Conservation (phyloP, 1,140 invertebrate genomes). For the Cylas formicarius region DNA sequence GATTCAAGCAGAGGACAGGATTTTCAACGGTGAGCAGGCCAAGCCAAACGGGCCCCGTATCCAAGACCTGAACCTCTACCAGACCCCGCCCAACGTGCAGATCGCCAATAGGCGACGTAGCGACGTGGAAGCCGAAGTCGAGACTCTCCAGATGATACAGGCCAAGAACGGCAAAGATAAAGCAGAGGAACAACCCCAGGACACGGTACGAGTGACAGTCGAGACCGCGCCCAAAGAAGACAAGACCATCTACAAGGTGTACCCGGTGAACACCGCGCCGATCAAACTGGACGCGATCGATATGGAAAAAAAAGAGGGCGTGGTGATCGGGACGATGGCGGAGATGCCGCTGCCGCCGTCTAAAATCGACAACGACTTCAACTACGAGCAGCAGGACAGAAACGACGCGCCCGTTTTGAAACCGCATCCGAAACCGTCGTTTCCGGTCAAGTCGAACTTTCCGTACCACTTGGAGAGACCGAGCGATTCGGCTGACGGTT, state of each 20-base stretch:
- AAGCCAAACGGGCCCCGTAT: constrained; percentile 15
- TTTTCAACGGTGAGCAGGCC: constrained; percentile 27
- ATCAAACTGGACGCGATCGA: constrained; percentile 45
- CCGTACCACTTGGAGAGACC: constrained; percentile 55
- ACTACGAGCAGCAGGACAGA: constrained; percentile 46
- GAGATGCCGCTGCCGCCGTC: constrained; percentile 50
- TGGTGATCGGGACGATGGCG: constrained; percentile 51
- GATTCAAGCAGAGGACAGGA: constrained; percentile 24
- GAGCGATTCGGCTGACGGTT: constrained; percentile 35
- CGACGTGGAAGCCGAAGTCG: constrained; percentile 38
- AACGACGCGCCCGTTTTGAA: constrained; percentile 45
- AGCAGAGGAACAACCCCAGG: constrained; percentile 17
- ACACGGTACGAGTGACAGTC: constrained; percentile 10
- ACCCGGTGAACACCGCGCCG: constrained; percentile 49
- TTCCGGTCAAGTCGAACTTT: constrained; percentile 48
- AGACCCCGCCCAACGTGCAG: constrained; percentile 34
- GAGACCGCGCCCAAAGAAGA: constrained; percentile 28
- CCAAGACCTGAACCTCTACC: constrained; percentile 35
- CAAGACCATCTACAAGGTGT: constrained; percentile 56
- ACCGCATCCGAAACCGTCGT: constrained; percentile 40
- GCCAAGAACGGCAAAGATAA: constrained; percentile 38
- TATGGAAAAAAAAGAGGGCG: constrained; percentile 44
- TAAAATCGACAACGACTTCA: constrained; percentile 39
- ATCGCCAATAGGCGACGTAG: constrained; percentile 31
- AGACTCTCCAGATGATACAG: constrained; percentile 61